Conservation (phyloP, 2,888 invertebrate species). For the Agrochola lota region DNA sequence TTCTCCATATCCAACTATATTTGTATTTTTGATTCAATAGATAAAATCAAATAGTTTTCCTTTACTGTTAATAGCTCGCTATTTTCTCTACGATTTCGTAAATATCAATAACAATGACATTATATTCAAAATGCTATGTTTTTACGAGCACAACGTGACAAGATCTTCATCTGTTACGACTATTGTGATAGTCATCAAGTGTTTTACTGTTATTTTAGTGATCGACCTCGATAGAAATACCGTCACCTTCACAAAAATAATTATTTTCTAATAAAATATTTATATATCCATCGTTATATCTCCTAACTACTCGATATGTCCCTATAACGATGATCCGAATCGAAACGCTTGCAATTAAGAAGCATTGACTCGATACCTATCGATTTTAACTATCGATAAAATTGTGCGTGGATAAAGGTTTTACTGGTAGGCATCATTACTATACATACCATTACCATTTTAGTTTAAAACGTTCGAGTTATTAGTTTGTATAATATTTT, state of each 20-base stretch:
- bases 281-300: constrained; percentile 54
- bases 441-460: constrained; percentile 73
- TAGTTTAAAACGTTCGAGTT: constrained; percentile 57
- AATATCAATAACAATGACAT: constrained; percentile 54
- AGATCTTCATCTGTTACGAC: constrained; percentile 56
- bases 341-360: constrained; percentile 80
- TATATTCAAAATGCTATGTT: constrained; percentile 40
- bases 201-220: constrained; percentile 58
- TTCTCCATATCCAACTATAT: not conserved
- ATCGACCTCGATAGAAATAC: constrained; percentile 59
- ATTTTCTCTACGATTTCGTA: constrained; percentile 37
- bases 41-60: constrained; percentile 31
- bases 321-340: constrained; percentile 71
- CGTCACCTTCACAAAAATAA: constrained; percentile 56
- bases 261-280: constrained; percentile 61
- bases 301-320: constrained; percentile 66
- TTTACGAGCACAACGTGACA: constrained; percentile 65
- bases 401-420: constrained; percentile 81
- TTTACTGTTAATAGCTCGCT: constrained; percentile 14
- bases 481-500: constrained; percentile 50
- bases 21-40: not conserved
- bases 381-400: constrained; percentile 70
- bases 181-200: constrained; percentile 57
- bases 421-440: constrained; percentile 73
- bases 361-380: constrained; percentile 75